Evolutionary conservation across 1,140 invertebrate species (phyloP).

Genomic region (Sitobion miscanthi): DNA sequence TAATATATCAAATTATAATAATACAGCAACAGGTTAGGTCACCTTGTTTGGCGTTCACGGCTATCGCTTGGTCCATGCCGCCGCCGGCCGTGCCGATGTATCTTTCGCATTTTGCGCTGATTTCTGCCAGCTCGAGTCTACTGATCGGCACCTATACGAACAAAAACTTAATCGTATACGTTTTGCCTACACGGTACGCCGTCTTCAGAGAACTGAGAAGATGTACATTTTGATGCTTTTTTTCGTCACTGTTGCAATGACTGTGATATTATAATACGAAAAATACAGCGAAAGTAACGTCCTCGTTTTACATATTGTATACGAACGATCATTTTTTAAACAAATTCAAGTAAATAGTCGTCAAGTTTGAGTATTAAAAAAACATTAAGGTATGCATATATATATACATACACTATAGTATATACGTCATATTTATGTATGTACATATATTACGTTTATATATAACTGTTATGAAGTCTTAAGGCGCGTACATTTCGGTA

Average conservation of each 20-base stretch:
- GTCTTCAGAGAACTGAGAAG: background rate
- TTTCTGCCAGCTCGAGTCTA: slow-evolving; percentile 80
- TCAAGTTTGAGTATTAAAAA: background rate
- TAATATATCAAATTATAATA: background rate
- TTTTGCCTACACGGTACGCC: background rate
- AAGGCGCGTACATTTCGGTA: background rate
- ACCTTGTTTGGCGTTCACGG: slow-evolving; percentile 88
- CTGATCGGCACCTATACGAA: slow-evolving; percentile 65
- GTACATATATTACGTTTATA: too few relatives aligned
- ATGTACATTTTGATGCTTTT: background rate
- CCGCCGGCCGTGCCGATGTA: slow-evolving; percentile 96
- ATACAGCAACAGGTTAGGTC: slow-evolving; percentile 57
- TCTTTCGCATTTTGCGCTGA: slow-evolving; percentile 87
- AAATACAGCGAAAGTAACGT: background rate
- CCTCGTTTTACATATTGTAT: background rate
- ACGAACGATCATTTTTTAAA: background rate
- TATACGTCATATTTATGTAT: too few relatives aligned
- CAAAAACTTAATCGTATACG: background rate
- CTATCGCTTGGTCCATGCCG: slow-evolving; percentile 99
- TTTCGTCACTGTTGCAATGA: background rate
- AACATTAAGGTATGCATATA: background rate
- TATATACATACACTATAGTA: too few relatives aligned
- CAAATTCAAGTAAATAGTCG: background rate
- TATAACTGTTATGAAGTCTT: background rate
- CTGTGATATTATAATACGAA: background rate